Conservation (phyloP, 1,140 invertebrate species). For the Pseudomyrmex pallidus region DNA sequence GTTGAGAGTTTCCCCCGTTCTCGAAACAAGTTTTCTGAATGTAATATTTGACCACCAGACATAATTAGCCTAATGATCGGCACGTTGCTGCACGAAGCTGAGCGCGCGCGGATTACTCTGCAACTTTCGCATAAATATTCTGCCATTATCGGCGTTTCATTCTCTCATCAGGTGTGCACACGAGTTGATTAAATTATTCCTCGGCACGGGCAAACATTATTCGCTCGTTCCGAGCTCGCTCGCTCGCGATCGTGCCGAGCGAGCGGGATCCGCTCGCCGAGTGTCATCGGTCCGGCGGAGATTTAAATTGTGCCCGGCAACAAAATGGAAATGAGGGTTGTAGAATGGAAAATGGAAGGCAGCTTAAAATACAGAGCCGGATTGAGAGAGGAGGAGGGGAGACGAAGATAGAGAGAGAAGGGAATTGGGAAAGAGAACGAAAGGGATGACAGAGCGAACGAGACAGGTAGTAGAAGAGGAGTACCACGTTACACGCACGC, state of each 20-base stretch:
- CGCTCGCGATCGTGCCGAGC: constrained; percentile 38
- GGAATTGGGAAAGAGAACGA: background rate
- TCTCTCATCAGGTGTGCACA: constrained; percentile 51
- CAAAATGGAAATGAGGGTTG: constrained; percentile 74
- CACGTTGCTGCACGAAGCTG: background rate
- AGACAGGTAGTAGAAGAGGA: constrained; percentile 17
- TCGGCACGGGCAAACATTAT: constrained; percentile 33
- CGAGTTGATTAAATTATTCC: constrained; percentile 66
- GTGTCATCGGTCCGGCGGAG: constrained; percentile 71
- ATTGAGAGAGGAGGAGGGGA: constrained; percentile 10
- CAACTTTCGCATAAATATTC: constrained; percentile 53
- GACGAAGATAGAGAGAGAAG: constrained; percentile 11
- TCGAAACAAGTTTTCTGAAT: constrained; percentile 34
- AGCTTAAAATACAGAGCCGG: constrained; percentile 71
- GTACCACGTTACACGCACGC: background rate
- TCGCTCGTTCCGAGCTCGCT: constrained; percentile 17
- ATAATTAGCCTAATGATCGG: constrained; percentile 55
- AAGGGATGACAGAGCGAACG: background rate
- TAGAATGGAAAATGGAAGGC: constrained; percentile 76
- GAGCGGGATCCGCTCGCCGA: constrained; percentile 62
- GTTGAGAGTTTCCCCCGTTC: background rate
- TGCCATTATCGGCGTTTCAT: constrained; percentile 62
- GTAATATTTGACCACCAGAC: constrained; percentile 49
- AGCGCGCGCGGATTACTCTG: constrained; percentile 29
- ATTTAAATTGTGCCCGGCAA: constrained; percentile 74